Base-by-base conservation (phyloP, 2,797 vertebrate genomes). In the Phrynocephalus vlangalii region DNA sequence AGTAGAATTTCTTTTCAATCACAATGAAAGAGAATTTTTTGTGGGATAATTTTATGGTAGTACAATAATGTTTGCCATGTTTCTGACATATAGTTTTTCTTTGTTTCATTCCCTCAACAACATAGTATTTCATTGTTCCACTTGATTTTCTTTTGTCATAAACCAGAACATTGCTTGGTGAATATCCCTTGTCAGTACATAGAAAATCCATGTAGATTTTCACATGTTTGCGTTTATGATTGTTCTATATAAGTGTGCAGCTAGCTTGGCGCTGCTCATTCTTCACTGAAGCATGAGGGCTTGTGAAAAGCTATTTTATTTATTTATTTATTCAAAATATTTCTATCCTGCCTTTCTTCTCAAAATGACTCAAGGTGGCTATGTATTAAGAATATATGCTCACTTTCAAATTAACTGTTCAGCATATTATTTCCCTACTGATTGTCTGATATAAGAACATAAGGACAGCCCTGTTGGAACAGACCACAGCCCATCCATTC, bases 231-330 rank as follows among this genome's bases (percentile, higher is more conserved):
- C 18, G 56, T 82, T 81, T 52, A 30, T 50, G 52, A 72, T 52
- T 48, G 9, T 60, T 15, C 77, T 86, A 16, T 68, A 66, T 81
- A 68, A 86, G 18, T 71, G 28, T 33, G 66, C 75, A 28, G 66
- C 56, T 81, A 28, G 18, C 52, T 50, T 79, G 73, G 1, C 63
- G 68, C 50, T 80, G 33, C 30, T 86, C 26, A 80, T 72, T 72
- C 68, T 86, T 71, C 78, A 80, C 44, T 52, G 30, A 86, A 73
- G 78, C 68, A 52, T 79, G 48, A 80, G 33, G 63, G 72, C 26
- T 24, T 86, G 78, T 80, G 30, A 72, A 63, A 30, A 44, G 38
- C 38, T 0, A 44, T 44, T 44, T 44, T 44, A 44, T 44, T 44
- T 44, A 44, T 44, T 44, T 44, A 44, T 44, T 44, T 44, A 44